Evolutionary conservation across 2,888 invertebrate genomes (phyloP), one percentile per base, ranked within the genome.

Genomic region (Cephus sareptanus): DNA sequence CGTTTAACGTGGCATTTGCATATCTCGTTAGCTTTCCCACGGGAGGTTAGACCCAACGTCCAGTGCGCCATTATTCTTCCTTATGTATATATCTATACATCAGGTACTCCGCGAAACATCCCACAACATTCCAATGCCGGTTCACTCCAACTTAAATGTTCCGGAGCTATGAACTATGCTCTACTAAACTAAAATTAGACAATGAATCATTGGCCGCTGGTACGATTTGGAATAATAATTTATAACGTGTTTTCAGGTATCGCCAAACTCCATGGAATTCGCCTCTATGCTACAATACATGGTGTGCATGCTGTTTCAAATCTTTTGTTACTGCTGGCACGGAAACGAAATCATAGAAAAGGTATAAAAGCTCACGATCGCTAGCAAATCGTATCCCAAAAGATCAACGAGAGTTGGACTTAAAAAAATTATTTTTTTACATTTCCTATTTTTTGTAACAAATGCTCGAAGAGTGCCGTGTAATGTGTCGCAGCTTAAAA

Each of bases 291-390:
- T 91, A 1, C 89, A 93, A 23, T 94, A 94, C 88, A 92, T 93
- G 79, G 86, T 87, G 74, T 94, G 94, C 85, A 93, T 94, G 86
- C 88, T 94, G 31, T 91, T 93, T 12, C 93, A 94, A 88, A 89
- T 94, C 83, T 93, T 93, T 81, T 88, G 94, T 1, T 93, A 93
- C 87, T 94, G 94, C 87, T 94, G 93, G 90, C 93, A 92, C 83
- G 94, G 94, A 12, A 94, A 94, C 85, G 93, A 93, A 86, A 92
- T 94, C 6, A 92, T 93, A 0, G 88, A 92, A 3, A 92, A 93
- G 92, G 94, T 94, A 40, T 15, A 0, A 6, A 40, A 40, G 4
- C 4, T 15, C 15, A 40, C 1, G 15, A 40, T 40, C 40, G 6
- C 6, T 15, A 40, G 4, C 15, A 40, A 40, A 40, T 15, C 4